phyloP scores from a whole-genome alignment of 2,113 vertebrate genomes.

The Coptodon bakossiorum region DNA sequence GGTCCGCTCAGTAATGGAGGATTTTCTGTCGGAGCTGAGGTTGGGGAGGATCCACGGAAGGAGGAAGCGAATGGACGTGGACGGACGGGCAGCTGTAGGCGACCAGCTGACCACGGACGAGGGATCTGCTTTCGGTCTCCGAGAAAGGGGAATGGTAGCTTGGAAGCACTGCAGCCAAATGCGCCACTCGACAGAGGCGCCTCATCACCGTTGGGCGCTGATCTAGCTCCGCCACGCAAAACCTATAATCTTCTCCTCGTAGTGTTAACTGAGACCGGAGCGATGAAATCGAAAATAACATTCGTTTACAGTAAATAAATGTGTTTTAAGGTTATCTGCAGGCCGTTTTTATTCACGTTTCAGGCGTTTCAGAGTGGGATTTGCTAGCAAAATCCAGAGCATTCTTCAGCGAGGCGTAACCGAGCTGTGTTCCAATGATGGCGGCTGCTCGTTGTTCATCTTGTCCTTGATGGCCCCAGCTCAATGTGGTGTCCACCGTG shows the following conservation, averaged over 20 bases:
- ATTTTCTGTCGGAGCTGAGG: constrained; percentile 58
- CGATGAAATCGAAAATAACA: neutral
- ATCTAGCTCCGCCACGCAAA: constrained; percentile 65
- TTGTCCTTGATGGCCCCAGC: constrained; percentile 58
- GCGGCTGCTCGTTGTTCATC: constrained; percentile 66
- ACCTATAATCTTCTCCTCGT: neutral
- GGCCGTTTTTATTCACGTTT: neutral
- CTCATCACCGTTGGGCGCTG: constrained; percentile 63
- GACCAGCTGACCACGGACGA: constrained; percentile 78
- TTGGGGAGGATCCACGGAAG: constrained; percentile 74
- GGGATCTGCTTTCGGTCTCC: constrained; percentile 76
- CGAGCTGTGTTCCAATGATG: constrained; percentile 66
- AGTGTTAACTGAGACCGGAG: neutral
- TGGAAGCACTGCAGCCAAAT: constrained; percentile 69
- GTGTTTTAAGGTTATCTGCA: neutral
- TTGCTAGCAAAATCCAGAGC: constrained; percentile 4
- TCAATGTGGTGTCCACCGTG: neutral
- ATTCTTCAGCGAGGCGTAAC: constrained; percentile 70
- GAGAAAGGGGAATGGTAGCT: constrained; percentile 69
- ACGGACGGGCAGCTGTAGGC: constrained; percentile 74
- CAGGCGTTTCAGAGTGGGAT: neutral
- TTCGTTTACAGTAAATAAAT: neutral
- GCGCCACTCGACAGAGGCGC: constrained; percentile 68
- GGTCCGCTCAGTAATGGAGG: constrained; percentile 61
- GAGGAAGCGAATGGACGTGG: constrained; percentile 70